Base-by-base conservation (phyloP, 2,113 vertebrate genomes). In the Lonchura striata region DNA sequence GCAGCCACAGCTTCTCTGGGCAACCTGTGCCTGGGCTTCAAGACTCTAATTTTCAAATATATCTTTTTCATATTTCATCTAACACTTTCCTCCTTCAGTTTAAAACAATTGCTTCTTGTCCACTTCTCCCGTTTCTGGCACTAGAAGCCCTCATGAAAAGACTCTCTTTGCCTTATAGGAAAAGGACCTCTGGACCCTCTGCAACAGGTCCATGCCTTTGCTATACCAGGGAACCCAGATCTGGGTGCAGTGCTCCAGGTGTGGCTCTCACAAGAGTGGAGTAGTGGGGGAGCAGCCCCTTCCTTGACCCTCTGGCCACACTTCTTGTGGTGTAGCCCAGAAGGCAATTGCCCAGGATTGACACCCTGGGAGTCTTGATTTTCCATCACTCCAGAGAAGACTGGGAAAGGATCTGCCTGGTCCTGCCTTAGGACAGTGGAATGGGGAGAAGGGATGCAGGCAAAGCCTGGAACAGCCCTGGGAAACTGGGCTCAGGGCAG, bases 321-420 rank as follows among this genome's bases (percentile, higher is more conserved):
- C 2, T 63, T 49, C 54, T 27, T 11, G 1, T 64, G 14, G 21
- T 10, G 9, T 13, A 76, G 8, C 7, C 23, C 11, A 33, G 23
- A 13, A 80, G 7, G 10, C 0, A 0, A 28, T 2, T 2, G 0
- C 15, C 24, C 37, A 17, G 56, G n/a, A 71, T 2, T 59, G 28
- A 6, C 9, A 59, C 25, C 17, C 47, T 71, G 37, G 33, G n/a
- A 63, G 39, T 44, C 63, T 11, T 69, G 49, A 69, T 9, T 1
- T 75, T n/a, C 49, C 22, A 27, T 10, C 8, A 10, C 17, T 68
- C 52, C 49, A 44, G 22, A 15, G 16, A 82, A 68, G 30, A 39
- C 3, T 20, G 19, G 61, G 41, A 82, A 22, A 41, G 10, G 8
- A 33, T 59, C 15, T 20, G 11, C 46, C 37, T 50, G 31, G 22